phyloP scores from a whole-genome alignment of 2,888 invertebrate genomes.

The Apodemia duryi region DNA sequence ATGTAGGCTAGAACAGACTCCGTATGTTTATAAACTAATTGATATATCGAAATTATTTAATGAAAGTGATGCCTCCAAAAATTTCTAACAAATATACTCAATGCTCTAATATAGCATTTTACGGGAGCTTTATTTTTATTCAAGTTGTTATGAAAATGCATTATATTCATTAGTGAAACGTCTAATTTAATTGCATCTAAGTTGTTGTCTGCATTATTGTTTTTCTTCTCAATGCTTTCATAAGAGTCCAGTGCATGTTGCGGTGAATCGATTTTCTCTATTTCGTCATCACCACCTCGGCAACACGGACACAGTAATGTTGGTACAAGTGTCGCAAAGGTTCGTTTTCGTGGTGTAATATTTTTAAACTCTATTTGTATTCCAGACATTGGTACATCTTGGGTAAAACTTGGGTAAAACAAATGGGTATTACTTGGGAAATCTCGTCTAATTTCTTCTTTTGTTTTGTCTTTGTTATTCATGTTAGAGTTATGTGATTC shows the following conservation, averaged over 20 bases:
- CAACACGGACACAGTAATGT: constrained; percentile 1
- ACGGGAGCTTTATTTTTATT: not conserved
- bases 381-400: not conserved
- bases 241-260: not conserved
- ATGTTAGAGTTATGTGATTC: not conserved
- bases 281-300: constrained; percentile 4
- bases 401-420: too few relatives aligned
- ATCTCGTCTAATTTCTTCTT: not conserved
- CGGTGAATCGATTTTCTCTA: not conserved
- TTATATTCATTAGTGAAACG: not conserved
- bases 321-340: not conserved
- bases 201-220: not conserved
- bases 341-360: not conserved
- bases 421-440: not conserved
- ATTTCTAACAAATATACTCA: not conserved
- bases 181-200: not conserved
- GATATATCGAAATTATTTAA: not conserved
- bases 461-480: too few relatives aligned
- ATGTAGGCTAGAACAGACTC: too few relatives aligned
- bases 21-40: too few relatives aligned
- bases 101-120: not conserved
- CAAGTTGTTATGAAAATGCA: not conserved
- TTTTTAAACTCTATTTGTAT: too few relatives aligned
- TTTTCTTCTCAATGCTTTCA: not conserved
- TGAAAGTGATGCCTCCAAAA: not conserved